Conservation (phyloP, 2,888 invertebrate genomes). For the Clepsis dumicolana region DNA sequence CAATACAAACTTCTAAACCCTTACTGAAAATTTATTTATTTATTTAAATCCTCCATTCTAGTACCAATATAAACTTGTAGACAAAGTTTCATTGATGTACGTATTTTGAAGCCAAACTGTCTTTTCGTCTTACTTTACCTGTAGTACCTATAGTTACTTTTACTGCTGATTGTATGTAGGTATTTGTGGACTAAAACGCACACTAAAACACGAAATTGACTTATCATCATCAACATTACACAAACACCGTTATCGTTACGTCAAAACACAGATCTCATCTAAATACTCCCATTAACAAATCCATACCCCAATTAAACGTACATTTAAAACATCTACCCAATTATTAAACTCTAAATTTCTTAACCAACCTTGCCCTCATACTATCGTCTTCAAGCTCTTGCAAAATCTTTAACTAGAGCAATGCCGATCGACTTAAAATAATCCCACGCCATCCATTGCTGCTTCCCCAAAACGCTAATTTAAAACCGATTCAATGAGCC, state of each 20-base stretch:
- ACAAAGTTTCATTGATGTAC: too few relatives aligned
- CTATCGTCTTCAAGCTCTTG: constrained; percentile 39
- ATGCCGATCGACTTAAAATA: constrained; percentile 35
- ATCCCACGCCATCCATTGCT: constrained; percentile 28
- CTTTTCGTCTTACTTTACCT: too few relatives aligned
- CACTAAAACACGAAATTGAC: too few relatives aligned
- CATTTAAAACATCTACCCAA: background rate
- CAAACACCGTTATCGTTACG: too few relatives aligned
- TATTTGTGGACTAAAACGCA: too few relatives aligned
- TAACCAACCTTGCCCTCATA: constrained; percentile 40
- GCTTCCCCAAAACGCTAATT: constrained; percentile 8
- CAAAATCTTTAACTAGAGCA: constrained; percentile 37
- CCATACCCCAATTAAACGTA: background rate
- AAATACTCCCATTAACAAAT: background rate
- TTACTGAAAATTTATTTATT: too few relatives aligned
- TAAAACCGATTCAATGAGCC: constrained; percentile 1
- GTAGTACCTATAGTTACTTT: too few relatives aligned
- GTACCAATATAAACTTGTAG: too few relatives aligned
- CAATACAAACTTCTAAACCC: too few relatives aligned
- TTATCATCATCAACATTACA: background rate
- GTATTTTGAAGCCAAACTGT: too few relatives aligned
- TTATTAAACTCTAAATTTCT: constrained; percentile 29
- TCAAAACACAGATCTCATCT: background rate
- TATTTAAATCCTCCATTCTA: too few relatives aligned
- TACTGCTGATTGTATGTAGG: too few relatives aligned